phyloP scores from a whole-genome alignment of 2,797 vertebrate genomes.

The Xyrichtys novacula region DNA sequence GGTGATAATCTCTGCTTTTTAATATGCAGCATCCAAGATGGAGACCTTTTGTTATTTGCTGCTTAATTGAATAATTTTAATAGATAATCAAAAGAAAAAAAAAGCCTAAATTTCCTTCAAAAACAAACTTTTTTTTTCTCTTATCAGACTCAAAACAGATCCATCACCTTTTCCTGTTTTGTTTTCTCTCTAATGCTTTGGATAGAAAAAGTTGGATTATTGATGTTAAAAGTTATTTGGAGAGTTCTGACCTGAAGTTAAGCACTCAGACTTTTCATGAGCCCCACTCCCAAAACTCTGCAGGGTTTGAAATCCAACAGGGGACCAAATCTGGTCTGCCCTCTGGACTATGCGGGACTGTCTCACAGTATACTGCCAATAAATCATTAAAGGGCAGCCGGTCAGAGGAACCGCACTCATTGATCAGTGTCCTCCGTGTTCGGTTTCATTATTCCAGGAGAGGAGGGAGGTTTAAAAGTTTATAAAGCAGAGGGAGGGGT shows the following conservation, averaged over 20 bases:
- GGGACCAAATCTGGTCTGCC: slow-evolving; percentile 4
- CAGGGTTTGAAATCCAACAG: not conserved
- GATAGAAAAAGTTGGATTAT: not conserved
- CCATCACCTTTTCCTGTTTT: not conserved
- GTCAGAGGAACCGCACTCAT: not conserved
- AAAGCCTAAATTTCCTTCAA: not conserved
- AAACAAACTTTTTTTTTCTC: not conserved
- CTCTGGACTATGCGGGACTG: slow-evolving; percentile 6
- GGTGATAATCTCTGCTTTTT: not conserved
- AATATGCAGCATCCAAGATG: not conserved
- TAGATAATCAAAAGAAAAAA: not conserved
- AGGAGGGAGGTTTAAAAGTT: slow-evolving; percentile 14
- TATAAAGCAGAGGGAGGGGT: not conserved
- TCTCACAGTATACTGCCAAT: slow-evolving; percentile 13
- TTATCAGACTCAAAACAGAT: not conserved
- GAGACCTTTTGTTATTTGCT: not conserved
- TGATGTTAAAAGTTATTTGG: not conserved
- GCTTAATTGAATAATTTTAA: not conserved
- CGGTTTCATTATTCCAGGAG: slow-evolving; percentile 15
- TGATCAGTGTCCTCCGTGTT: slow-evolving; percentile 17
- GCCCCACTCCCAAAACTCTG: not conserved
- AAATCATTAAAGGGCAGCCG: slow-evolving; percentile 41
- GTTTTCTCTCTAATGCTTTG: not conserved
- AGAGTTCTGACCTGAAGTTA: not conserved
- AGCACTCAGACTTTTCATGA: not conserved